Conservation (phyloP, 1,140 invertebrate species). For the Drosophila nasuta region DNA sequence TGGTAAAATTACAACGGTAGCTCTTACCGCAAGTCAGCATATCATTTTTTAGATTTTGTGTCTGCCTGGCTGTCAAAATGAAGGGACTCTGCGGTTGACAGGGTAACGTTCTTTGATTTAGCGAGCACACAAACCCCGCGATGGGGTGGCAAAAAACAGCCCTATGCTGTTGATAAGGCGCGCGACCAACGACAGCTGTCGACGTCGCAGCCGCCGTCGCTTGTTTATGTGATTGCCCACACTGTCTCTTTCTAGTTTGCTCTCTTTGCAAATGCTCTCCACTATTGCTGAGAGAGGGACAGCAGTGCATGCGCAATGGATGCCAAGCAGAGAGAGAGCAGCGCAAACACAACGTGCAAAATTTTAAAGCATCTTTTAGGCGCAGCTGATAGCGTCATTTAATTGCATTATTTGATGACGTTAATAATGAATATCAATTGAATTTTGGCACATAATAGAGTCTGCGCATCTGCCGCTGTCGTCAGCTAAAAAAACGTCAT, state of each 20-base stretch:
- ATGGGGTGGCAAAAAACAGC: slow-evolving; percentile 64
- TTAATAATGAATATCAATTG: slow-evolving; percentile 20
- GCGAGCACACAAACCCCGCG: slow-evolving; percentile 49
- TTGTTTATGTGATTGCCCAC: slow-evolving; percentile 43
- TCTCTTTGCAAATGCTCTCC: neutral
- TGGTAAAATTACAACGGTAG: no score
- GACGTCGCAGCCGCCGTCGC: slow-evolving; percentile 34
- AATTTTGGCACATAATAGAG: neutral
- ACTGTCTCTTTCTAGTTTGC: neutral
- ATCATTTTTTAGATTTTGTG: neutral
- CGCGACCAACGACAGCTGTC: slow-evolving; percentile 44
- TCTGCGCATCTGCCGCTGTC: neutral
- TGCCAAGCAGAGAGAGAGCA: slow-evolving; percentile 18
- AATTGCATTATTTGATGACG: neutral
- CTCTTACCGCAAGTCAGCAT: no score
- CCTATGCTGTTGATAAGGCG: slow-evolving; percentile 54
- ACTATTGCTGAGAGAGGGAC: neutral
- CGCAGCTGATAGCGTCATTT: slow-evolving; percentile 5
- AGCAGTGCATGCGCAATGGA: slow-evolving; percentile 48
- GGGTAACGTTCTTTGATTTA: slow-evolving; percentile 14
- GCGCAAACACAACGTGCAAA: neutral
- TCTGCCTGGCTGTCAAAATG: neutral
- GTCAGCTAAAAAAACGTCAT: neutral
- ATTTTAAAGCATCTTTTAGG: slow-evolving; percentile 47
- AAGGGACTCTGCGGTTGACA: neutral